Conservation (phyloP, 1,140 invertebrate genomes). For the Myzus persicae region DNA sequence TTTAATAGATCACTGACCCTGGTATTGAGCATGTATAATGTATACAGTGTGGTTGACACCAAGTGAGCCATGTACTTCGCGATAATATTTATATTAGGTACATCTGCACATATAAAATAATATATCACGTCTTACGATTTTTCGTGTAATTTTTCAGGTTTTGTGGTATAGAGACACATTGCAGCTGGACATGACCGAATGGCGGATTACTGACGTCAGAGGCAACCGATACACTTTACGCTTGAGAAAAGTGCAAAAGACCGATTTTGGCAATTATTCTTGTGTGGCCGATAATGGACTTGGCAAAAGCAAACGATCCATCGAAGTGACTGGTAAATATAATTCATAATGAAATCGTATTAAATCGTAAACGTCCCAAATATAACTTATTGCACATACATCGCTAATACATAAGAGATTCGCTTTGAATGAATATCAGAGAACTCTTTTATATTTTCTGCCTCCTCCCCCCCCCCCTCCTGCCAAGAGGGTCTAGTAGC, state of each 20-base stretch:
- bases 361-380: not conserved
- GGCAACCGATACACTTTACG: conserved; percentile 69
- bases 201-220: conserved; percentile 68
- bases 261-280: conserved; percentile 70
- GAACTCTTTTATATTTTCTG: not conserved
- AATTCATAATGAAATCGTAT: not conserved
- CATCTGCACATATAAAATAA: not conserved
- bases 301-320: conserved; percentile 67
- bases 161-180: conserved; percentile 71
- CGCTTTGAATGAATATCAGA: not conserved
- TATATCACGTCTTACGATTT: not conserved
- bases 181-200: conserved; percentile 68
- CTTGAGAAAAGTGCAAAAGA: conserved; percentile 68
- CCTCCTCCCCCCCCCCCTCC: no score
- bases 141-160: conserved; percentile 64
- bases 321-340: conserved; percentile 66
- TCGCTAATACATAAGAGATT: not conserved
- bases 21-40: not conserved
- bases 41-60: not conserved
- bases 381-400: not conserved
- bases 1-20: no score
- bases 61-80: not conserved
- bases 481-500: no score
- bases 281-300: conserved; percentile 67
- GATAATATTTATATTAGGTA: not conserved